Evolutionary conservation across 2,113 vertebrate genomes (phyloP).

Genomic region (Lepisosteus oculatus): DNA sequence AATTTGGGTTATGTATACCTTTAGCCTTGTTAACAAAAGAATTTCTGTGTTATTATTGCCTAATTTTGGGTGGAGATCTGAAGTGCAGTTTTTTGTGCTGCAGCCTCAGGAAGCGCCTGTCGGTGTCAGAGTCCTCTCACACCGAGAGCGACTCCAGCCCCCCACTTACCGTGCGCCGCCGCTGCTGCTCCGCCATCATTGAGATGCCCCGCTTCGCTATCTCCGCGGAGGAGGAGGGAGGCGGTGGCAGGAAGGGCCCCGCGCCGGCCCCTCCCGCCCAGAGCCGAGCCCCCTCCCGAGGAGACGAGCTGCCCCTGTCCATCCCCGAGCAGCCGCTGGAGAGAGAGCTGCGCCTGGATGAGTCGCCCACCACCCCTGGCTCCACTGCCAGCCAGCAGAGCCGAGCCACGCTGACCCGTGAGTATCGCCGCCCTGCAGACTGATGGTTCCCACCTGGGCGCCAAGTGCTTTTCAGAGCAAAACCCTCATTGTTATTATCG

Average conservation of each 20-base stretch:
- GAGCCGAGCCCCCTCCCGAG: conserved; percentile 35
- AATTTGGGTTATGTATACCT: too few species aligned
- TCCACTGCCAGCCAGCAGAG: conserved; percentile 58
- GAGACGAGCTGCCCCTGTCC: conserved; percentile 73
- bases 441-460: too few species aligned
- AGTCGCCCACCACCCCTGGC: conserved; percentile 62
- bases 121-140: conserved; percentile 92
- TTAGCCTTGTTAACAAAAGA: too few species aligned
- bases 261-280: conserved; percentile 45
- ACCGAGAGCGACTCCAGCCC: conserved; percentile 97
- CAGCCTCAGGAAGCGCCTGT: conserved; percentile 89
- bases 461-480: too few species aligned
- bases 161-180: conserved; percentile 81
- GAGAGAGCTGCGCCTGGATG: conserved; percentile 74
- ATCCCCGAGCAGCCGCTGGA: conserved; percentile 77
- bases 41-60: too few species aligned
- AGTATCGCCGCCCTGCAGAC: background rate
- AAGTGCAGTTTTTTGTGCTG: background rate
- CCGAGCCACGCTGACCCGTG: conserved; percentile 65
- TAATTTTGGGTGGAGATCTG: too few species aligned
- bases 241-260: conserved; percentile 50
- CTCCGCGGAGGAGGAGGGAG: conserved; percentile 75
- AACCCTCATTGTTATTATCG: too few species aligned
- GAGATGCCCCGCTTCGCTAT: conserved; percentile 88
- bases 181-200: conserved; percentile 84